phyloP scores from a whole-genome alignment of 2,113 vertebrate genomes.

The Martes martes region DNA sequence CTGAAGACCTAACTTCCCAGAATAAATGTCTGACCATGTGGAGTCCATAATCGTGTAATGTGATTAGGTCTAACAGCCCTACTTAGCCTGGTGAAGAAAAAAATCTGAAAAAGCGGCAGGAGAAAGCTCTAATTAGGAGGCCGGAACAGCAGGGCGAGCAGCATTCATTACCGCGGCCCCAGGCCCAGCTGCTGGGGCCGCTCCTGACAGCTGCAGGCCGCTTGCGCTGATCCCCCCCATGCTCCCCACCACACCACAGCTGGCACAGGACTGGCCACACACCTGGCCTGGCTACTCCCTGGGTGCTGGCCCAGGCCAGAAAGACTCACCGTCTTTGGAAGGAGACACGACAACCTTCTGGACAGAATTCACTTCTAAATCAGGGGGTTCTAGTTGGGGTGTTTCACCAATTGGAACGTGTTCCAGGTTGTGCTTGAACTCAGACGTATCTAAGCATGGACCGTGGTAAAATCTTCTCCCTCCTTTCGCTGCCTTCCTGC shows the following conservation, averaged over 20 bases:
- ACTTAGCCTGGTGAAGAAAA: neutral
- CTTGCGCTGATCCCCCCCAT: accelerated
- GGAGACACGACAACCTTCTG: neutral
- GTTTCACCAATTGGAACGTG: neutral
- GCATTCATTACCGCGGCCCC: neutral
- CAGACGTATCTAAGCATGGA: neutral
- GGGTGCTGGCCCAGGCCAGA: too few species aligned
- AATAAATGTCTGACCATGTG: neutral
- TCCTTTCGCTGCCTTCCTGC: neutral
- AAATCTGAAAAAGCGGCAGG: neutral
- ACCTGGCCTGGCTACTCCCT: neutral
- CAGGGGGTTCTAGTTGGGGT: neutral
- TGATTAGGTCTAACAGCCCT: neutral
- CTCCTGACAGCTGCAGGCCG: neutral
- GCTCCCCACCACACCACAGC: neutral
- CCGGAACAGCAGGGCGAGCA: neutral
- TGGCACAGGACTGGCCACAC: neutral
- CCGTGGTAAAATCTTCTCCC: neutral
- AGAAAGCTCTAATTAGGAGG: neutral
- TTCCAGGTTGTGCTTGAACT: neutral
- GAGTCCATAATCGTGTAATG: neutral
- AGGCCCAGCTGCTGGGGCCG: neutral
- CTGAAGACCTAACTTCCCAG: neutral
- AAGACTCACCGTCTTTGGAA: neutral
- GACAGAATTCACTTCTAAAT: neutral